These are phyloP conservation scores for Matsumurasca onukii DNA, from an alignment of 1,140 invertebrate genomes.

Conservation along the genomic window DNA sequence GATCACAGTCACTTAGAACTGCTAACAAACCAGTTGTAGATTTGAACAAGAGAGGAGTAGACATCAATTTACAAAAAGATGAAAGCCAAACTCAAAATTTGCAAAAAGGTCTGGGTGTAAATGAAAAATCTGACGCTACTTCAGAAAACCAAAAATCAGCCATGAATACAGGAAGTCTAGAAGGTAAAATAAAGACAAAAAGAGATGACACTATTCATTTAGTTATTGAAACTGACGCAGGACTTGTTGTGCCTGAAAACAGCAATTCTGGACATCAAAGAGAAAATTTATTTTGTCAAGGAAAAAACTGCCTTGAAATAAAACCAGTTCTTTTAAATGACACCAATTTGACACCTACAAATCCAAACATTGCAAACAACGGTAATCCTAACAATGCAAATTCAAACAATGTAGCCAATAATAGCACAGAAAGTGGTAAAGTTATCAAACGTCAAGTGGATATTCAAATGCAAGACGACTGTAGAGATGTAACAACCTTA, in stretches of 20 bases:
- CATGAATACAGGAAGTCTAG: too few species aligned
- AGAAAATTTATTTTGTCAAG: conserved; percentile 2
- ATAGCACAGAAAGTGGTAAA: neutral
- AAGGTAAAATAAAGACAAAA: conserved; percentile 37
- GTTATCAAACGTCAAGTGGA: neutral
- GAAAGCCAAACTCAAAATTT: too few species aligned
- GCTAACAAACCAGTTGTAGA: too few species aligned
- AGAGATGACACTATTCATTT: conserved; percentile 21
- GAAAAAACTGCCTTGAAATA: conserved; percentile 19
- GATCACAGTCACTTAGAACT: too few species aligned
- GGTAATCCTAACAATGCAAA: neutral
- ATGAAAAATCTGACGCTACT: too few species aligned
- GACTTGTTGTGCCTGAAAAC: neutral
- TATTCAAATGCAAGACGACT: neutral
- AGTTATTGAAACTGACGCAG: conserved; percentile 15
- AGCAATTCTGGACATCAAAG: neutral
- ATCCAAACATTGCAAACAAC: neutral
- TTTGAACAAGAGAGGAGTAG: too few species aligned
- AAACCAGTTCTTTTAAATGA: conserved; percentile 14
- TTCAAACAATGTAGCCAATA: neutral
- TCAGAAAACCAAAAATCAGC: too few species aligned
- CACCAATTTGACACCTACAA: neutral
- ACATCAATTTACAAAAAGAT: too few species aligned
- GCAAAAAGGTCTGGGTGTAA: too few species aligned
- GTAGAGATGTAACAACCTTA: neutral